Evolutionary conservation across 2,113 vertebrate genomes (phyloP), one percentile per base, ranked within the genome.

Genomic region (Pteropus alecto): DNA sequence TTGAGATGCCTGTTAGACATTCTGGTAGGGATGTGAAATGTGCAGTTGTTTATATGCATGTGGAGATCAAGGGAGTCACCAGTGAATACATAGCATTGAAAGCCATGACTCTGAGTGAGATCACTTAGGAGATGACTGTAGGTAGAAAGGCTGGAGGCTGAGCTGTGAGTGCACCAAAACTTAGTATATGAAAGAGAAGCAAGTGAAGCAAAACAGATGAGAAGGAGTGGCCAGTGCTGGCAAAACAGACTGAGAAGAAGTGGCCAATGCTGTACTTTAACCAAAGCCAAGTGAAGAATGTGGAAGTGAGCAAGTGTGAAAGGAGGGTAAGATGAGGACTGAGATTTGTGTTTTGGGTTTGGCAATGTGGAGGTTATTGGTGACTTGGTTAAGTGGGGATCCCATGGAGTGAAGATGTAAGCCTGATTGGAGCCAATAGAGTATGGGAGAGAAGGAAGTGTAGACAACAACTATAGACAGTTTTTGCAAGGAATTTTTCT

Each of bases 401-500:
- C 67, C 58, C 3, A 4, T 67, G 58, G 19, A 58, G 26, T 35
- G 38, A 15, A 67, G 11, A 67, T 65, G 5, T 28, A 88, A 76
- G 26, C 15, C 21, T 82, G 15, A 74, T n/a, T 48, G 43, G 56
- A 63, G 54, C 61, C 60, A 91, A 46, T 14, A 61, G 24, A 94
- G 58, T 56, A 18, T 71, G 51, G 24, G 30, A 83, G 71, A 54
- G 70, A 54, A 94, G 54, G 15, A 77, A 71, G 43, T 28, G 5
- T 35, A 92, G 35, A 87, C 61, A 35, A 24, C 19, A 46, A 38
- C 12, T 63, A 33, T 10, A 38, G 54, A 33, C 35, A 33, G 2
- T 63, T 92, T 94, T 92, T 77, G 41, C 38, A 92, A 88, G 24
- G 22, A 46, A 13, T 58, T 87, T 96, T 88, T 74, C 63, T 94